Evolutionary conservation across 2,113 vertebrate genomes (phyloP).

Genomic region (Panthera tigris): DNA sequence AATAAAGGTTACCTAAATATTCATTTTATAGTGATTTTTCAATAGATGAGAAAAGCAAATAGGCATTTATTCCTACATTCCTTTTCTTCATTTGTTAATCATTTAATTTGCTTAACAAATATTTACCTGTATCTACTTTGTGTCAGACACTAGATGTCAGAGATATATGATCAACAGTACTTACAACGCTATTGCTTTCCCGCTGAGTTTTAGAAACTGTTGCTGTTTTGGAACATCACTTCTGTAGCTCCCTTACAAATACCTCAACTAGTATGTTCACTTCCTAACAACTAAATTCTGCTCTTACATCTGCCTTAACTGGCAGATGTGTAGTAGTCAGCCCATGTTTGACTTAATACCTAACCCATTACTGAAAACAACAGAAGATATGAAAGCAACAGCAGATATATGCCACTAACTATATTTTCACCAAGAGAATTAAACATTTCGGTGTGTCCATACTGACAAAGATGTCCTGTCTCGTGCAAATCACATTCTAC

Average conservation of each 20-base stretch:
- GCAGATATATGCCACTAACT: not conserved
- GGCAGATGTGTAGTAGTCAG: not conserved
- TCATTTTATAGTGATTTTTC: not conserved
- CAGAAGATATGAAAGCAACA: not conserved
- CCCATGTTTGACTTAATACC: not conserved
- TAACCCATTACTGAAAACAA: not conserved
- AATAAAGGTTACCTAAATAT: not conserved
- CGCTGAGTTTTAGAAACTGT: not conserved
- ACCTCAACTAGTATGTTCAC: not conserved
- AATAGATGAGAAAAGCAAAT: not conserved
- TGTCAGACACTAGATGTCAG: not conserved
- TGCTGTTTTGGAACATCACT: not conserved
- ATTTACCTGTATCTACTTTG: not conserved
- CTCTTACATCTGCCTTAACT: not conserved
- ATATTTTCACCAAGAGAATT: not conserved
- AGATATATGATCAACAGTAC: not conserved
- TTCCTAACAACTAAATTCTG: not conserved
- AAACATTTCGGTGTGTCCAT: not conserved
- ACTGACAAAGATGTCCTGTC: not conserved
- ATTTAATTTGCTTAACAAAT: not conserved
- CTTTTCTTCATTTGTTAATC: not conserved
- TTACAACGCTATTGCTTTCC: not conserved
- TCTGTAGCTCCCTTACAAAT: not conserved
- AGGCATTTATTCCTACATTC: not conserved
- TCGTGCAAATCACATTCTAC: not conserved